Conservation (phyloP, 2,888 invertebrate species). For the Hololepta plana region DNA sequence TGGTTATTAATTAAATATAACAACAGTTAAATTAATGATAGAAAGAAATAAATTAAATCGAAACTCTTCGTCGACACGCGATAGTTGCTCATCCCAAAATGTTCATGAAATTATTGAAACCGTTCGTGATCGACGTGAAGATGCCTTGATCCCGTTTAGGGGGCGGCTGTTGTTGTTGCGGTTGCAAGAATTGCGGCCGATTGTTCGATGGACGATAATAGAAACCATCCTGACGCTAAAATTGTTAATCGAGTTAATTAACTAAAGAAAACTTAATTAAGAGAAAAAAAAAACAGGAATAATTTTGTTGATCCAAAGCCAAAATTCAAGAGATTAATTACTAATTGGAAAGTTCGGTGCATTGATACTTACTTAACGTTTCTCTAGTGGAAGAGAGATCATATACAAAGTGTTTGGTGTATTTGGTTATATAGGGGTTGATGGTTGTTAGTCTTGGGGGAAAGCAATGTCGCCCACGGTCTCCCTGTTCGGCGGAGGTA, state of each 20-base stretch:
- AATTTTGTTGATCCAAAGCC: background rate
- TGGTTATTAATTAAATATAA: too few relatives aligned
- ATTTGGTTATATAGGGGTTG: background rate
- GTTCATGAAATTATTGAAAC: constrained; percentile 62
- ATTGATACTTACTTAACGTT: too few relatives aligned
- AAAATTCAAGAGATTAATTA: constrained; percentile 3
- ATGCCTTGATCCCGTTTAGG: constrained; percentile 39
- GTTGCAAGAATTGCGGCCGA: too few relatives aligned
- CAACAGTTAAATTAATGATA: too few relatives aligned
- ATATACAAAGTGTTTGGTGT: constrained; percentile 1
- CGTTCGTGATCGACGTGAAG: constrained; percentile 57
- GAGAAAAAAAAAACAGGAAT: background rate
- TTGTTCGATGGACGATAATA: constrained; percentile 55
- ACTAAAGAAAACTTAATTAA: constrained; percentile 2
- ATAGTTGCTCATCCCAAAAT: constrained; percentile 31
- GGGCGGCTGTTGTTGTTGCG: constrained; percentile 25
- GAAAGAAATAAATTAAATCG: too few relatives aligned
- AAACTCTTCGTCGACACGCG: background rate
- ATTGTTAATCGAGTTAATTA: constrained; percentile 9
- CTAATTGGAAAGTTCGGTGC: constrained; percentile 6
- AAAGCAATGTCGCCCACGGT: constrained; percentile 15
- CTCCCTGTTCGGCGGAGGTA: too few relatives aligned
- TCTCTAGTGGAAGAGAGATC: background rate
- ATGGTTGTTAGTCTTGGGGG: constrained; percentile 17
- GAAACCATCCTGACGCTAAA: constrained; percentile 48